Conservation (phyloP, 2,113 vertebrate species). For the Spizaetus ornatus region DNA sequence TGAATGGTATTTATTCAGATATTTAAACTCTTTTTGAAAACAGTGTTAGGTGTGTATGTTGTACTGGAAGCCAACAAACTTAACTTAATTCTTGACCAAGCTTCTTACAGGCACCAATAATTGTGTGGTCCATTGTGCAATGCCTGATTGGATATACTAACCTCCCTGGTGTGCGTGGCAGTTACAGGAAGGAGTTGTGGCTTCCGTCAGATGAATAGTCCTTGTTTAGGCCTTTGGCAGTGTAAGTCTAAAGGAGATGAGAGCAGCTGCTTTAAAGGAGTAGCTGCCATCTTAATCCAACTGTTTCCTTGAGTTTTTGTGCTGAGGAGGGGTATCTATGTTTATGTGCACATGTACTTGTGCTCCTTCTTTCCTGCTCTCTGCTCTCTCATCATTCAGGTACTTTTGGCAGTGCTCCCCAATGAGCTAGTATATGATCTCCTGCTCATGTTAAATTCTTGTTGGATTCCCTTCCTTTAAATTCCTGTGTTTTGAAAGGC, state of each 20-base stretch:
- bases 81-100: not conserved
- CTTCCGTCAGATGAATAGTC: not conserved
- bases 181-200: not conserved
- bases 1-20: not conserved
- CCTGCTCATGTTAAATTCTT: not conserved
- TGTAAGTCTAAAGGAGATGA: not conserved
- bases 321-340: not conserved
- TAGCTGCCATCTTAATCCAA: not conserved
- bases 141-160: not conserved
- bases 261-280: not conserved
- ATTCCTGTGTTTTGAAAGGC: not conserved
- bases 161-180: not conserved
- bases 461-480: not conserved
- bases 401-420: not conserved
- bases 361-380: not conserved
- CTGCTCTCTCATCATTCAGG: not conserved
- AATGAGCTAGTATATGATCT: not conserved
- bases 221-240: not conserved
- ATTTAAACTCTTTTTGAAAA: not conserved
- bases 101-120: not conserved
- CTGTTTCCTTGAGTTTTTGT: not conserved
- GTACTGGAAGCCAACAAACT: not conserved
- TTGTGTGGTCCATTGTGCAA: not conserved
- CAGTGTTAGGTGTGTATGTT: not conserved
- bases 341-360: not conserved